Evolutionary conservation across 2,797 vertebrate species (phyloP).

Genomic region (Sebastes matsubarae): DNA sequence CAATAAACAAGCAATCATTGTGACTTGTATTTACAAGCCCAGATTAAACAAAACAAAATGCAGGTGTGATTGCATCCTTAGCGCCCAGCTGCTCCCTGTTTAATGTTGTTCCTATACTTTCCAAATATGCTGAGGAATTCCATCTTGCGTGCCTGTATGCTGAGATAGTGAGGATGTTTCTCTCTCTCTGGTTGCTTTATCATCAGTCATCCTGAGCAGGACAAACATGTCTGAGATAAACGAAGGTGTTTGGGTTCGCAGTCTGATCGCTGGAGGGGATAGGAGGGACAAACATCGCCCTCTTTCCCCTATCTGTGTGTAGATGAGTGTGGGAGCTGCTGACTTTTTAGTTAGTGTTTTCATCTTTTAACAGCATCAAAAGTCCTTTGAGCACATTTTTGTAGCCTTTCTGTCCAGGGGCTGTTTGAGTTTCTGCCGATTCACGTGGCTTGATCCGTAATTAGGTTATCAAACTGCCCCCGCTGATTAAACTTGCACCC

Average conservation of each 20-base stretch:
- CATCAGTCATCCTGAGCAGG: slow-evolving; percentile 4
- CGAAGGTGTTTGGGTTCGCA: slow-evolving; percentile 37
- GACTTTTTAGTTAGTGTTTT: slow-evolving; percentile 3
- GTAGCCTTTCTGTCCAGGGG: not conserved
- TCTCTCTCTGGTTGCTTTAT: not conserved
- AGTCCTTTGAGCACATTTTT: not conserved
- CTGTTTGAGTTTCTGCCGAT: slow-evolving; percentile 34
- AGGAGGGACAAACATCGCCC: slow-evolving; percentile 41
- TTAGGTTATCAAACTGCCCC: slow-evolving; percentile 75
- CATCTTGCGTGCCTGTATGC: not conserved
- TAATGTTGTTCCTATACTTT: not conserved
- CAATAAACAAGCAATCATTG: not conserved
- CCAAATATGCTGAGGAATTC: not conserved
- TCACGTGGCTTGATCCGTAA: slow-evolving; percentile 37
- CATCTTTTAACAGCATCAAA: slow-evolving; percentile 6
- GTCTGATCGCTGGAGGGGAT: not conserved
- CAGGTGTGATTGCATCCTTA: not conserved
- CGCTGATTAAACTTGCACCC: slow-evolving; percentile 66
- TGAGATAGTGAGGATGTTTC: not conserved
- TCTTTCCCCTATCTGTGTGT: not conserved
- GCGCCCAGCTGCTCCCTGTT: not conserved
- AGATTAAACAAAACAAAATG: not conserved
- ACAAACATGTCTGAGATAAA: slow-evolving; percentile 37
- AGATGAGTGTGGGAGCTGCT: not conserved
- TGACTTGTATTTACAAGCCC: not conserved